phyloP scores from a whole-genome alignment of 2,113 vertebrate genomes.

The Canis aureus region DNA sequence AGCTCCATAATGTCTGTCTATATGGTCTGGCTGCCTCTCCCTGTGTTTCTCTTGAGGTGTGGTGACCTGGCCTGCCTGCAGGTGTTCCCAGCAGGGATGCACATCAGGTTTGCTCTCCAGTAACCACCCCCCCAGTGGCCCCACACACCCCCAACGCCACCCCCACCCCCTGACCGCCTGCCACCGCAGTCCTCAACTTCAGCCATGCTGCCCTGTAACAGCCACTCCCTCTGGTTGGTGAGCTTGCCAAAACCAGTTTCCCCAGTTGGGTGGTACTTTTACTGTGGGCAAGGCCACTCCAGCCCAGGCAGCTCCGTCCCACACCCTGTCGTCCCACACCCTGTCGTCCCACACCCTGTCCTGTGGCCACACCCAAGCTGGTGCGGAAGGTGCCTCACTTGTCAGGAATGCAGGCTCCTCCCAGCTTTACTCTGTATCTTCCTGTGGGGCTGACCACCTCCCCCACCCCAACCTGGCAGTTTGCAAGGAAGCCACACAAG shows the following conservation, averaged over 20 bases:
- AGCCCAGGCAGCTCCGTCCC: background rate
- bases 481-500: background rate
- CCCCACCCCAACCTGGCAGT: background rate
- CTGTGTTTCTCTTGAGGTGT: background rate
- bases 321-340: background rate
- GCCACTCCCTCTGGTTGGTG: background rate
- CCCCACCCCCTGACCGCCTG: no score
- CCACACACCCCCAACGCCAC: no score
- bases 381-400: background rate
- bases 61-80: background rate
- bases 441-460: background rate
- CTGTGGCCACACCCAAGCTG: background rate
- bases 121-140: background rate
- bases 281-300: background rate
- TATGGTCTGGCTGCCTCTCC: background rate
- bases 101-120: background rate
- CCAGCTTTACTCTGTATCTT: background rate
- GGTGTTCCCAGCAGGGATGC: background rate
- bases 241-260: constrained; percentile 57
- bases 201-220: background rate
- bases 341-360: background rate
- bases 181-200: background rate
- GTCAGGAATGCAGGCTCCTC: background rate
- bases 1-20: background rate
- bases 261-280: constrained; percentile 4